Percentiles rank a stretch among this genome's conserved stretches.
phyloP scores from a whole-genome alignment of 2,113 vertebrate genomes.

The Peromyscus polionotus region DNA sequence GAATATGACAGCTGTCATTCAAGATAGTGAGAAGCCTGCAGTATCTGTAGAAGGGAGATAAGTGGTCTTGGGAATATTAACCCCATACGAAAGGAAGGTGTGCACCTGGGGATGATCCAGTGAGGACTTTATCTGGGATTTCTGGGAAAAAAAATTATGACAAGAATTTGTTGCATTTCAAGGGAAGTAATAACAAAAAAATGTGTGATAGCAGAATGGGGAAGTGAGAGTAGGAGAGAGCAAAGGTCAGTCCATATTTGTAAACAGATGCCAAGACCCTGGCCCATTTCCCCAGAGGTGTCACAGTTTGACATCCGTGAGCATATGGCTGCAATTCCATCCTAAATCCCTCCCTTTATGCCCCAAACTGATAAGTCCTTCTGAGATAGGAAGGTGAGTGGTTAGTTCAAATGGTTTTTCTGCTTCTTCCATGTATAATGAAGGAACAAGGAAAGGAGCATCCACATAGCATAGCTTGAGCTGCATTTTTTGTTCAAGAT shows the following conservation, averaged over 20 bases:
- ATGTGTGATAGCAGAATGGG: not conserved
- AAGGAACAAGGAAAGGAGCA: not conserved
- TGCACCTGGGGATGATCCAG: not conserved
- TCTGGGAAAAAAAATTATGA: not conserved
- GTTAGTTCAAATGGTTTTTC: not conserved
- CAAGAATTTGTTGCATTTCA: not conserved
- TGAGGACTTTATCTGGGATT: not conserved
- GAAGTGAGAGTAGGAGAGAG: not conserved
- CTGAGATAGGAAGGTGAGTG: not conserved
- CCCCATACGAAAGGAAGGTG: not conserved
- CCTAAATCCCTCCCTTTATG: not conserved
- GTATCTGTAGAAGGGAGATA: not conserved
- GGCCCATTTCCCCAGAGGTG: not conserved
- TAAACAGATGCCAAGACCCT: not conserved
- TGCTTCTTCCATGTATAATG: not conserved
- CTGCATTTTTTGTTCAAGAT: not conserved
- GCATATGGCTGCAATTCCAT: not conserved
- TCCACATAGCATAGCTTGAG: not conserved
- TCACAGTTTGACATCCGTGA: not conserved
- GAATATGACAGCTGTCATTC: not conserved
- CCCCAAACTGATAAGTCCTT: not conserved
- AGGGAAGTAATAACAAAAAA: constrained; percentile 6
- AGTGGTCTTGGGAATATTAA: not conserved
- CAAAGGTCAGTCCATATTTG: not conserved
- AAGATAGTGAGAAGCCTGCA: not conserved